Evolutionary conservation across 1,140 invertebrate species (phyloP), one percentile per base, ranked within the genome.

Genomic region (Macrostomum lignano): DNA sequence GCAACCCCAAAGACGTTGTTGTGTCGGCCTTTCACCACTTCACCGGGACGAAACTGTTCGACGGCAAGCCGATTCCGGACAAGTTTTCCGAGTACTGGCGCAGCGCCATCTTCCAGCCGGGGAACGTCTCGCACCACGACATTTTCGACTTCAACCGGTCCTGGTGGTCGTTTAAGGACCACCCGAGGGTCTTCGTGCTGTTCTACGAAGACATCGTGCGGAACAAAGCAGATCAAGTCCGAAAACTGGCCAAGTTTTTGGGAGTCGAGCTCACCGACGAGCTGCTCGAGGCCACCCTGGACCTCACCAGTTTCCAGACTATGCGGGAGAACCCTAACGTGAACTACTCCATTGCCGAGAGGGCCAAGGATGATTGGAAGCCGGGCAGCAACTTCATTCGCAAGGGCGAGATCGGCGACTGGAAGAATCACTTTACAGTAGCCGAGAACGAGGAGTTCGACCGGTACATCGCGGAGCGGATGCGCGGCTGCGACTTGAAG

Each of bases 331-430:
- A 28, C 9, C 26, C 26, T 5, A 28, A 28, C 3, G 9, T 28
- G 4, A 28, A 28, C 9, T 5, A 15, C 7, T 3, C 3, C 5
- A 5, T 28, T 3, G 26, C 7, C 3, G 9, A 28, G 3, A n/a
- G n/a, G n/a, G n/a, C n/a, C n/a, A n/a, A n/a, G n/a, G n/a, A n/a
- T n/a, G n/a, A n/a, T n/a, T n/a, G n/a, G n/a, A n/a, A n/a, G n/a
- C n/a, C n/a, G n/a, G n/a, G n/a, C n/a, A 15, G 14, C 3, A 28
- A 28, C 15, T 28, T 28, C 19, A 28, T 28, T 28, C 15, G 26
- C 7, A 28, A 28, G 19, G 26, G 26, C 15, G 19, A 15, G 19
- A 28, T 28, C 19, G 26, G 26, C 7, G 26, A 28, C 9, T 5
- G 26, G 3, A 28, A 28, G 19, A 28, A 28, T 28, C 9, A 28